Conservation (phyloP, 2,888 invertebrate genomes). For the Platycheirus rosarum region DNA sequence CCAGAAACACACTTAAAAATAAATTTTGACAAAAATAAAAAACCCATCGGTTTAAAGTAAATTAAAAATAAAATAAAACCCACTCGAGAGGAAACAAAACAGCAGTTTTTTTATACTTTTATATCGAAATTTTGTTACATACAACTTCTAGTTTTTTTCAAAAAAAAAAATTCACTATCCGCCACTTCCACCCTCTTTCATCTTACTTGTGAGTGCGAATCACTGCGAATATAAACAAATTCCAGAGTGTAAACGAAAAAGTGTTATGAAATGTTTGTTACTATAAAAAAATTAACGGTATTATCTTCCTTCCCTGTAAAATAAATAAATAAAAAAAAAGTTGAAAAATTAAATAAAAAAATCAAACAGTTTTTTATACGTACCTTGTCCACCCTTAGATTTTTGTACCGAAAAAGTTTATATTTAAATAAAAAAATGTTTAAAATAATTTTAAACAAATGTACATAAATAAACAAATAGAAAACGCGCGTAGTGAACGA, state of each 20-base stretch:
- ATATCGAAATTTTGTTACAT: slow-evolving; percentile 50
- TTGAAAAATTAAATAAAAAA: slow-evolving; percentile 21
- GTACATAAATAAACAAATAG: slow-evolving; percentile 50
- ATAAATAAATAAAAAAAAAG: slow-evolving; percentile 4
- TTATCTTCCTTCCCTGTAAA: slow-evolving; percentile 47
- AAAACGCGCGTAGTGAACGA: slow-evolving; percentile 62
- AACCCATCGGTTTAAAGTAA: slow-evolving; percentile 68
- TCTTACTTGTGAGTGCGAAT: slow-evolving; percentile 37
- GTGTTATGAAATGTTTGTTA: slow-evolving; percentile 50
- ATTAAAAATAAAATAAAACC: slow-evolving; percentile 36
- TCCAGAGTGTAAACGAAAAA: slow-evolving; percentile 31
- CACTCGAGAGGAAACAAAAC: slow-evolving; percentile 58
- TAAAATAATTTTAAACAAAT: slow-evolving; percentile 37
- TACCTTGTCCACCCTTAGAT: slow-evolving; percentile 39
- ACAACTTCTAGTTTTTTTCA: slow-evolving; percentile 20
- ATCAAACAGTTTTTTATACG: slow-evolving; percentile 61
- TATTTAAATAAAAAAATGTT: slow-evolving; percentile 13
- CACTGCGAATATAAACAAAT: background rate
- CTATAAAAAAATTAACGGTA: slow-evolving; percentile 67
- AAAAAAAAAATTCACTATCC: slow-evolving; percentile 6
- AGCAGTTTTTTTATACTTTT: slow-evolving; percentile 24
- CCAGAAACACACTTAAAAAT: slow-evolving; percentile 75
- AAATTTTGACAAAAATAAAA: slow-evolving; percentile 54
- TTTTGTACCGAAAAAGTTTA: slow-evolving; percentile 43
- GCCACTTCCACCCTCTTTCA: slow-evolving; percentile 18